Evolutionary conservation across 2,888 invertebrate species (phyloP), one percentile per base, ranked within the genome.

Genomic region (Disparrhopalites patrizii): DNA sequence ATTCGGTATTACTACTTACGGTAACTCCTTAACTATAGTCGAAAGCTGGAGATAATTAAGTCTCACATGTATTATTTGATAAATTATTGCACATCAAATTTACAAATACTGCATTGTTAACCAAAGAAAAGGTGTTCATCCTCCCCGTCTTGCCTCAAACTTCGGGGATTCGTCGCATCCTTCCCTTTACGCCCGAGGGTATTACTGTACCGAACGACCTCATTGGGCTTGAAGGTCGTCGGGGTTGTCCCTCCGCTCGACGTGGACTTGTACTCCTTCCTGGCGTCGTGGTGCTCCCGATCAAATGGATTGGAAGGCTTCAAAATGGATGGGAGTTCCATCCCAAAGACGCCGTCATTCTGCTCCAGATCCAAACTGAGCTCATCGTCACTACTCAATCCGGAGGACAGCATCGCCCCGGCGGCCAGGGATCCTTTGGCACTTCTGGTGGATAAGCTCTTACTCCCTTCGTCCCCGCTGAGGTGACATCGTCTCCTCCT

Each of bases 321-420:
- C 13, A 74, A 67, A 61, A 73, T 72, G 33, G 74, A 72, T 23
- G 71, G 74, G 23, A 74, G 60, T 60, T 72, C 72, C n/a, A 69
- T 70, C n/a, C n/a, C n/a, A 64, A 73, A 71, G 15, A 31, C 55
- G 10, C 20, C 38, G 40, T 52, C 54, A 36, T 51, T 47, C 23
- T 61, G 56, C 56, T 70, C 70, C 62, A 70, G 63, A 38, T 70
- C 72, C 1, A 71, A 62, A 68, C 74, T 74, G 57, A 74, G 65
- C 58, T 74, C 74, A 51, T 90, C 89, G 47, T 89, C 86, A 81
- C 92, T 91, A 75, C 90, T 91, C 80, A 91, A 89, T 79, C 91
- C 90, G 81, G 91, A 91, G 75, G 87, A 87, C 81, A 91, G 91
- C 66, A 90, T 90, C 15, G 90, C 88, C 65, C 90, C 82, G 73